Conservation (phyloP, 2,113 vertebrate genomes). For the Buteo buteo region DNA sequence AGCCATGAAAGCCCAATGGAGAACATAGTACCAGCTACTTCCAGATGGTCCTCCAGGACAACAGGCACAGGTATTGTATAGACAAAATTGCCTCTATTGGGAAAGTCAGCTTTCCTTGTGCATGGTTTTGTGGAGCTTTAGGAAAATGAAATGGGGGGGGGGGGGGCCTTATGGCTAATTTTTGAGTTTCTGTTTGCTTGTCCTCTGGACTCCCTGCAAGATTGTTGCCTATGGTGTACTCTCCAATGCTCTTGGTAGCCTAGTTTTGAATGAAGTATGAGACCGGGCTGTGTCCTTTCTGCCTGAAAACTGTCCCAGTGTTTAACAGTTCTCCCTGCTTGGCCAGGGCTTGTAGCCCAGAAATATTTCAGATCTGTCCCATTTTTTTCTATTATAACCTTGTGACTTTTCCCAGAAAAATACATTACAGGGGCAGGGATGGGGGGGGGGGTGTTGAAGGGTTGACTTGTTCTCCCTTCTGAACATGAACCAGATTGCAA, state of each 20-base stretch:
- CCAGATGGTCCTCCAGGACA: not conserved
- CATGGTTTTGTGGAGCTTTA: not conserved
- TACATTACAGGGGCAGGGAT: rapidly evolving
- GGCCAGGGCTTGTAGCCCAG: not conserved
- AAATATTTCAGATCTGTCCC: not conserved
- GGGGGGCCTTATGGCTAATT: not conserved
- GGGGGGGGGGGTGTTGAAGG: not conserved
- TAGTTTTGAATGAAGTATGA: not conserved
- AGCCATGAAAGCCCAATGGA: not conserved
- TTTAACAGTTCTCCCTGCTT: not conserved
- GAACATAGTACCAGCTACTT: not conserved
- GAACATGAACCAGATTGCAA: not conserved
- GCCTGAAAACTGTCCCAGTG: not conserved
- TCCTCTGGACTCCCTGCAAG: not conserved
- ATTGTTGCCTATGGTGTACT: not conserved
- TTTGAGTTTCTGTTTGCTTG: not conserved
- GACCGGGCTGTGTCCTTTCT: not conserved
- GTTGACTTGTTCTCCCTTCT: not conserved
- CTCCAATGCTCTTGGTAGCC: not conserved
- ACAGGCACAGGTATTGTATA: not conserved
- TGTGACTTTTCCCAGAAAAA: not conserved
- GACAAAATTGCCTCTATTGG: not conserved
- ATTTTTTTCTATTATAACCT: not conserved
- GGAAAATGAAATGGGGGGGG: not conserved
- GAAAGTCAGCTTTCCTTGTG: not conserved